Evolutionary conservation across 1,140 invertebrate species (phyloP), one percentile per base, ranked within the genome.

Genomic region (Bilobella aurantiaca): DNA sequence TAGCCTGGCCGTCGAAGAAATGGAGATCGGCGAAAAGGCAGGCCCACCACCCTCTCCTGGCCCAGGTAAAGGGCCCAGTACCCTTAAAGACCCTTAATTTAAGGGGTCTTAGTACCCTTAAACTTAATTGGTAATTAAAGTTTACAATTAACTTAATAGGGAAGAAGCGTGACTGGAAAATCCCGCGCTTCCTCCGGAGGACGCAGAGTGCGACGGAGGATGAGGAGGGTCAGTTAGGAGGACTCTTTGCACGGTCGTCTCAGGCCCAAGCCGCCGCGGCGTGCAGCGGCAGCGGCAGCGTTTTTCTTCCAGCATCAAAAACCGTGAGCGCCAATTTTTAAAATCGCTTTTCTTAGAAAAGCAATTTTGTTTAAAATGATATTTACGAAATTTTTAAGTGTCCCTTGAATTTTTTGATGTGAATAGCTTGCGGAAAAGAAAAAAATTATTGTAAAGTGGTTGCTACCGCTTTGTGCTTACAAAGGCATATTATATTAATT

Each of bases 131-230:
- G n/a, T n/a, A n/a, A n/a, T n/a, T n/a, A n/a, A n/a, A n/a, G n/a
- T n/a, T n/a, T n/a, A 12, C 34, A 42, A 12, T 42, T 12, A 8
- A 42, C 34, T 12, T 12, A 42, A 42, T 23, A 53, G 49, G 49
- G 49, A 53, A 53, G 49, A 53, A 53, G 21, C 49, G 49, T 5
- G 49, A 53, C 49, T 53, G 49, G 49, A 53, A 53, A 23, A 53
- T 53, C 5, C 49, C 49, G 25, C 8, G 49, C 8, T 53, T 53
- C 23, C 49, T 53, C 25, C 8, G 49, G 25, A 53, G 49, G 21
- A 53, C 49, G 3, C 49, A 53, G 49, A 53, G 49, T 23, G 49
- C 49, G 14, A 53, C 49, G 8, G 49, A 53, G 49, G 49, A 53
- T 5, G 49, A 53, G 25, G 49, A 53, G 12, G 49, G 12, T 53